Evolutionary conservation across 2,888 invertebrate species (phyloP), one percentile per base, ranked within the genome.

Genomic region (Lasioglossum leucozonium): DNA sequence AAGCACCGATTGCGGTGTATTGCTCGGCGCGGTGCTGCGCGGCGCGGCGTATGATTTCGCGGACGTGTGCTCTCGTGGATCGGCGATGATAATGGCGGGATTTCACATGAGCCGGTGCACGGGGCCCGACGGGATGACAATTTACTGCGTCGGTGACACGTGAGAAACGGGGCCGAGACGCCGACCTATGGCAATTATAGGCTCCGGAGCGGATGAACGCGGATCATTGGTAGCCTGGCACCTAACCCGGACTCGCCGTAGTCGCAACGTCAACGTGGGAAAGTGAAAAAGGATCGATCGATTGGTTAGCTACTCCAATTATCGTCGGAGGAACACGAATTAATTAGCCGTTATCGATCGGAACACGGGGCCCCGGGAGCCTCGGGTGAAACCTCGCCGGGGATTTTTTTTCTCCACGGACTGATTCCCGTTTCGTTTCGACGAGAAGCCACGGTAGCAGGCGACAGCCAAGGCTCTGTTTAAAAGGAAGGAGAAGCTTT

Each of bases 311-410:
- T 84, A 77, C 81, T 91, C 87, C 89, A 91, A 92, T 92, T 91
- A 92, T 92, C 91, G 88, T 89, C 86, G 87, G 88, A 91, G 92
- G 91, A 92, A 88, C 89, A 90, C 87, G 92, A 92, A 93, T 93
- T 93, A 93, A 93, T 93, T 93, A 93, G 90, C 88, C 84, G 88
- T 91, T 91, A 92, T 91, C 92, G 89, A 87, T 88, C 87, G 79
- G 75, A 67, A 58, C 74, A 65, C 73, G 58, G 87, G 16, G 74
- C 18, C n/a, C 55, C 11, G 51, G 10, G n/a, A n/a, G 55, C 55
- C 55, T 55, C 72, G 34, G 44, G 79, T 87, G 77, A 82, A 85
- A 88, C 79, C 77, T 76, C 76, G 67, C 10, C 55, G 78, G 30
- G 55, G 10, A 16, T 55, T 67, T 78, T 84, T 75, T 30, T 30